These are phyloP conservation scores for Meteorus sp. DNA, from an alignment of 1,140 invertebrate species.

Conservation along the genomic window DNA sequence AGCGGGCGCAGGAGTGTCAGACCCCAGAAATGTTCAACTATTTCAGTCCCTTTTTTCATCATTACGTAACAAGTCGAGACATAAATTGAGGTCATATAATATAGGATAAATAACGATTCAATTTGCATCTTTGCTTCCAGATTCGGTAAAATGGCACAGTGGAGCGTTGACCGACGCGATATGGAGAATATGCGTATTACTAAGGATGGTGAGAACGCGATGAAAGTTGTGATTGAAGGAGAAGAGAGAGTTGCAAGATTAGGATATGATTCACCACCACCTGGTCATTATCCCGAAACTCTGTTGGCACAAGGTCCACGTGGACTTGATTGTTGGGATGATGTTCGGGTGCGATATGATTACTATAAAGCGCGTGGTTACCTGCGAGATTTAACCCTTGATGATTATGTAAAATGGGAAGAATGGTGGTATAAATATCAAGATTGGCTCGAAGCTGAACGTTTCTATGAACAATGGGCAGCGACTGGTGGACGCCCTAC, in stretches of 20 bases:
- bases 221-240: conserved; percentile 76
- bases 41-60: too few species aligned
- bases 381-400: conserved; percentile 72
- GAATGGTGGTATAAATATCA: conserved; percentile 94
- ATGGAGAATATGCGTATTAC: conserved; percentile 85
- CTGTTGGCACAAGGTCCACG: conserved; percentile 70
- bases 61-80: too few species aligned
- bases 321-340: conserved; percentile 79
- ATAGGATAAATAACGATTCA: not conserved
- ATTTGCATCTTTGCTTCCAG: conserved; percentile 44
- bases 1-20: too few species aligned
- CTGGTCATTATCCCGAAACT: conserved; percentile 77
- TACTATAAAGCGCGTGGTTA: conserved; percentile 87
- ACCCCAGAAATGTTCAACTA: too few species aligned
- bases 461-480: conserved; percentile 77
- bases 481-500: conserved; percentile 44
- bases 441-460: conserved; percentile 84
- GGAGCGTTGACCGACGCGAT: conserved; percentile 77
- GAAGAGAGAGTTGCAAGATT: conserved; percentile 58
- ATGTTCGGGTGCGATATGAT: conserved; percentile 80
- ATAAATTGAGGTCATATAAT: conserved; percentile 1
- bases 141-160: conserved; percentile 89
- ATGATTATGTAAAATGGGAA: conserved; percentile 90
- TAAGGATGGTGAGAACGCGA: conserved; percentile 68
- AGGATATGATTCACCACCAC: conserved; percentile 66